A percentile compares a stretch with the other conserved stretches of the same genome.
Evolutionary conservation across 2,797 vertebrate species (phyloP).

Genomic region (Alectoris magna): DNA sequence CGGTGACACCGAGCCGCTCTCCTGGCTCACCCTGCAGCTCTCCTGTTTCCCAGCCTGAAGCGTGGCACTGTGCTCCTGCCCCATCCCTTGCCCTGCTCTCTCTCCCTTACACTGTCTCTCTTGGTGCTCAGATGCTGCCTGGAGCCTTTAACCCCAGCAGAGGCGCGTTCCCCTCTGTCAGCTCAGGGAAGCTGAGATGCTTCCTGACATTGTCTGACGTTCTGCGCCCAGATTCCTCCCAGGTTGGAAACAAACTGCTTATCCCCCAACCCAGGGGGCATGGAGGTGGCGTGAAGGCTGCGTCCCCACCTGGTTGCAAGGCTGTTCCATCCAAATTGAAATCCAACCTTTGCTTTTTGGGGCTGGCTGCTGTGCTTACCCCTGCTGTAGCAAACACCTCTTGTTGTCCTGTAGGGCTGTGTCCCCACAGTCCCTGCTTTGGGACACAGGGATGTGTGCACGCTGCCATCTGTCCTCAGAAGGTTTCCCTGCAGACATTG

Average conservation of each 20-base stretch:
- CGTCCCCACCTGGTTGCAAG: rapidly evolving
- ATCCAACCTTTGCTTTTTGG: background rate
- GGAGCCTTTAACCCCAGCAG: background rate
- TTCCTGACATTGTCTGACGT: background rate
- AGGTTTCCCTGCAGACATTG: background rate
- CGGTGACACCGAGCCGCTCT: background rate
- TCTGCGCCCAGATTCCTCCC: background rate
- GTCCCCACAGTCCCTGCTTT: background rate
- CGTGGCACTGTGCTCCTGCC: background rate
- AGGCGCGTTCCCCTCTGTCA: rapidly evolving
- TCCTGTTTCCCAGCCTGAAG: background rate
- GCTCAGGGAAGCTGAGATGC: background rate
- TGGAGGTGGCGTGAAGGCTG: background rate
- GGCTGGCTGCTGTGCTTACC: background rate
- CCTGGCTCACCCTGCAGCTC: background rate
- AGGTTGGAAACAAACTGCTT: background rate
- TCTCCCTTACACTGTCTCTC: background rate
- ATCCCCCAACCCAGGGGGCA: background rate
- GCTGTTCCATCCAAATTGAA: background rate
- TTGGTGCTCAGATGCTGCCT: rapidly evolving
- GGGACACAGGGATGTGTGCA: rapidly evolving
- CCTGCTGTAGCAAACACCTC: background rate
- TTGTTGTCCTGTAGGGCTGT: background rate
- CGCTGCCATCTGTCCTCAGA: background rate
- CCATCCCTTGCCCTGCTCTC: background rate